These are phyloP conservation scores for Ovibos moschatus DNA, from an alignment of 2,113 vertebrate genomes.

Conservation along the genomic window DNA sequence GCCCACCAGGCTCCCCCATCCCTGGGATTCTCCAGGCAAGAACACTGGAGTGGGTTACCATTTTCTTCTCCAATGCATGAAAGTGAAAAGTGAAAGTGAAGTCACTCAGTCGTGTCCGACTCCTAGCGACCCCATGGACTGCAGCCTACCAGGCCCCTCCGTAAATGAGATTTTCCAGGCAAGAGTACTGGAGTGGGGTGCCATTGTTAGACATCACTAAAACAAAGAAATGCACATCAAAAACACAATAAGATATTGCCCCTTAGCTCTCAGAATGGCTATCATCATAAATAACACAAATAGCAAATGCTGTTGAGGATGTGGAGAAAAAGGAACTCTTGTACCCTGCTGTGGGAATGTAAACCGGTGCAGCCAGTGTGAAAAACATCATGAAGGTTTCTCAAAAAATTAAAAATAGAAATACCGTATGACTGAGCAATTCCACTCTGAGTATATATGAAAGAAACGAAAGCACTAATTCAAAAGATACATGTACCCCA, in stretches of 20 bases:
- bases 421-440: not conserved
- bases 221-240: not conserved
- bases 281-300: not conserved
- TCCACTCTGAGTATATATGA: not conserved
- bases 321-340: not conserved
- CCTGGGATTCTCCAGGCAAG: no score
- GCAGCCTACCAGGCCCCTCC: no score
- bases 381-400: not conserved
- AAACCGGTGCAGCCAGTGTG: not conserved
- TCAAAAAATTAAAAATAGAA: not conserved
- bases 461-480: not conserved
- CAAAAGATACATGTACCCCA: not conserved
- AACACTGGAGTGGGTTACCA: no score
- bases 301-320: not conserved
- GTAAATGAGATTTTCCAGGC: no score
- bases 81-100: no score
- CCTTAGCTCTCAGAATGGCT: not conserved
- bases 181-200: no score
- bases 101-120: no score
- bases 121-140: no score
- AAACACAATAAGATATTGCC: not conserved
- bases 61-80: no score
- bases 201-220: not conserved
- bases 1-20: no score
- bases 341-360: not conserved